phyloP scores from a whole-genome alignment of 2,888 invertebrate species.

The Pinctada fucata region DNA sequence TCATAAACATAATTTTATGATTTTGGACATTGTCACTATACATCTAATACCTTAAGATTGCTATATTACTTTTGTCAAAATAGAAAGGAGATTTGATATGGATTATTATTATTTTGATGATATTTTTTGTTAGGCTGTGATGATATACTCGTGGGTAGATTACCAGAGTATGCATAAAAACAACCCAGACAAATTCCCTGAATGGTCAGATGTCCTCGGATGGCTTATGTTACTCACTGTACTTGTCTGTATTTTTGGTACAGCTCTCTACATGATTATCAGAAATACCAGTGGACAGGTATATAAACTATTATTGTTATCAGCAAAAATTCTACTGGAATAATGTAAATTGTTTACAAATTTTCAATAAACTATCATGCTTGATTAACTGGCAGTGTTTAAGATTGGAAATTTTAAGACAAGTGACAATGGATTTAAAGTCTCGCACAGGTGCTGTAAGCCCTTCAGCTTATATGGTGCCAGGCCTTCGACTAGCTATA shows the following conservation, averaged over 20 bases:
- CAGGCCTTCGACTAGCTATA: too few relatives aligned
- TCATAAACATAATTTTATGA: too few relatives aligned
- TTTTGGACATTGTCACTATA: too few relatives aligned
- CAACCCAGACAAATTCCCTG: constrained; percentile 60
- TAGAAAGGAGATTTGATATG: background rate
- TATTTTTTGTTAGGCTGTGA: constrained; percentile 79
- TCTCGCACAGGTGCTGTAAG: too few relatives aligned
- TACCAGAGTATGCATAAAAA: constrained; percentile 62
- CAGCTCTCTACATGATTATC: constrained; percentile 55
- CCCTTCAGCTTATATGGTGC: too few relatives aligned
- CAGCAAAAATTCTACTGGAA: background rate
- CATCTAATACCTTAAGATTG: too few relatives aligned
- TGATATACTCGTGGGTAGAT: constrained; percentile 73
- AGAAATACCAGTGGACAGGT: constrained; percentile 27
- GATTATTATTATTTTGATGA: background rate
- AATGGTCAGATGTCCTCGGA: constrained; percentile 73
- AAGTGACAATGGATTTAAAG: background rate
- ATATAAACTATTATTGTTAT: background rate
- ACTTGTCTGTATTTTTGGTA: constrained; percentile 63
- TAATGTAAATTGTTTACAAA: background rate
- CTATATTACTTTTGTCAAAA: too few relatives aligned
- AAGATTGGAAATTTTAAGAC: too few relatives aligned
- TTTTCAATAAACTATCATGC: background rate
- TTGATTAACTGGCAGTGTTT: background rate
- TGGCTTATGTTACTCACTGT: constrained; percentile 72